A percentile compares a stretch with the other conserved stretches of the same genome.
Conservation (phyloP, 2,797 vertebrate genomes). For the Nyctibius grandis region DNA sequence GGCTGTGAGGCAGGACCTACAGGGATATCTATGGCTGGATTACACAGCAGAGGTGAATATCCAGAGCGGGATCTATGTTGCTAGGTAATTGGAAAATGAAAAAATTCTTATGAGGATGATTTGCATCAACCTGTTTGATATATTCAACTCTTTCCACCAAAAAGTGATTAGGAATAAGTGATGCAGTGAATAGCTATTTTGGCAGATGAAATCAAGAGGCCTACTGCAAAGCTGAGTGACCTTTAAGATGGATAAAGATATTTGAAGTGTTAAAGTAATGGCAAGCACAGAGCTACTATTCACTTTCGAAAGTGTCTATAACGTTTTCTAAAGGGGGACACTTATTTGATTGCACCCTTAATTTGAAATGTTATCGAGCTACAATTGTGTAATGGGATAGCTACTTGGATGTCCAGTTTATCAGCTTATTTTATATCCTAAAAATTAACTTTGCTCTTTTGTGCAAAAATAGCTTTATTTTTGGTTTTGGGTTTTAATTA, state of each 20-base stretch:
- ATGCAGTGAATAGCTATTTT: background rate
- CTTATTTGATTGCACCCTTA: background rate
- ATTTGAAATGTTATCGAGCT: background rate
- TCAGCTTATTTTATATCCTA: background rate
- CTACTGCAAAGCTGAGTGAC: background rate
- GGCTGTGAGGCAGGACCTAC: background rate
- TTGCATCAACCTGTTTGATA: background rate
- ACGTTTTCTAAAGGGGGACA: background rate
- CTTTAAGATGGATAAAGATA: constrained; percentile 24
- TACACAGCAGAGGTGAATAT: background rate
- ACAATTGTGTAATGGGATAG: background rate
- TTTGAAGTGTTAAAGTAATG: constrained; percentile 35
- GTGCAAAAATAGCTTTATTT: background rate
- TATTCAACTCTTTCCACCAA: background rate
- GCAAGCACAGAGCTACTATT: background rate
- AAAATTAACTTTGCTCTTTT: background rate
- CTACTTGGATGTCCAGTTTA: background rate
- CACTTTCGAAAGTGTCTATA: background rate
- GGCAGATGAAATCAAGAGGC: constrained; percentile 16
- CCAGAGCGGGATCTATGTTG: background rate
- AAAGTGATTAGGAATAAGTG: background rate
- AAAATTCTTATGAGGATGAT: background rate
- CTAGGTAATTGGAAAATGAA: background rate
- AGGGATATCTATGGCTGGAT: background rate
- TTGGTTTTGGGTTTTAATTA: background rate